Conservation (phyloP, 2,888 invertebrate genomes). For the Drosophila conformis region DNA sequence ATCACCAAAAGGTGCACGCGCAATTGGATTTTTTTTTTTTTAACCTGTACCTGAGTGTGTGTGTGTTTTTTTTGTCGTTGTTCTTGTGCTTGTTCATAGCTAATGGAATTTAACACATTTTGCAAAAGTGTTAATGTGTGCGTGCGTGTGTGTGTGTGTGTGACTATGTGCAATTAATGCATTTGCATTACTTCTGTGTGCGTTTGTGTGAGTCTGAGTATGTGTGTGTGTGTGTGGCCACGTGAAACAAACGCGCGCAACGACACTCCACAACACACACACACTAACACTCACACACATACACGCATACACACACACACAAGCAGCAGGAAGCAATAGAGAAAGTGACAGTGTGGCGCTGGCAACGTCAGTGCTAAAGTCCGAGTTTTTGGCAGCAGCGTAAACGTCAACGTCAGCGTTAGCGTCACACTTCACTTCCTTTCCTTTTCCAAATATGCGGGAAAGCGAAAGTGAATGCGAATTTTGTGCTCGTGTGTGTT, state of each 20-base stretch:
- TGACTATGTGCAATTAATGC: conserved; percentile 37
- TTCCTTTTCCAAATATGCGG: conserved; percentile 29
- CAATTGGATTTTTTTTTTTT: conserved; percentile 19
- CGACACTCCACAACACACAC: conserved; percentile 40
- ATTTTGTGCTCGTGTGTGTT: conserved; percentile 16
- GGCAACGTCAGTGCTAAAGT: conserved; percentile 31
- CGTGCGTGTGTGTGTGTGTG: conserved; percentile 21
- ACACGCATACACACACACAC: background rate
- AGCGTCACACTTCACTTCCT: conserved; percentile 13
- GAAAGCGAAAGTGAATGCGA: conserved; percentile 63
- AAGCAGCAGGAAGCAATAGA: conserved; percentile 36
- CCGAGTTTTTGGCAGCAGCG: conserved; percentile 34
- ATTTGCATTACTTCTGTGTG: conserved; percentile 37
- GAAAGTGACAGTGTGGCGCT: conserved; percentile 62
- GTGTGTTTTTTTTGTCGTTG: conserved; percentile 7
- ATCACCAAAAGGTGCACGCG: conserved; percentile 10
- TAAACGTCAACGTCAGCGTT: conserved; percentile 20
- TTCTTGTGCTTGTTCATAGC: background rate
- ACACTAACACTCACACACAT: conserved; percentile 8
- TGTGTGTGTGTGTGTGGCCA: conserved; percentile 62
- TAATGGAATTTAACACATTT: conserved; percentile 18
- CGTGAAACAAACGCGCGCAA: conserved; percentile 76
- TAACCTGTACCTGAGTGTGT: conserved; percentile 22
- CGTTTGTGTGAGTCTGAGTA: conserved; percentile 23
- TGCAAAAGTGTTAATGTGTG: conserved; percentile 18